Evolutionary conservation across 2,797 vertebrate genomes (phyloP).

Genomic region (Siniperca scherzeri): DNA sequence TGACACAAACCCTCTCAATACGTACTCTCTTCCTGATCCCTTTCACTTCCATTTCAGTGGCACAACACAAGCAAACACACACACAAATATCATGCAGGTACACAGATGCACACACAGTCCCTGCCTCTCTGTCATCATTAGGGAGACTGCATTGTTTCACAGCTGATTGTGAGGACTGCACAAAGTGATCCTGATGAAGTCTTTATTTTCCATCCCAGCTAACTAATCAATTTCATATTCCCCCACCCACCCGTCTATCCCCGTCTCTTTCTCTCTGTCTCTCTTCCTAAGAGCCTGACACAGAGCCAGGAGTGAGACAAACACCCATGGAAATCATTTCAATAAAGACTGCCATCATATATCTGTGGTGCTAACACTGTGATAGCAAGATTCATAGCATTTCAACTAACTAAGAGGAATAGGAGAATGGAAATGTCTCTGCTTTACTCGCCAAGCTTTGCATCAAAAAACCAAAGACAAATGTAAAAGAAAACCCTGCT

Average conservation of each 20-base stretch:
- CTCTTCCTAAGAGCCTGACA: conserved; percentile 73
- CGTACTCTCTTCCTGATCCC: conserved; percentile 12
- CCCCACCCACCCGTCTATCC: conserved; percentile 43
- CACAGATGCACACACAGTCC: conserved; percentile 41
- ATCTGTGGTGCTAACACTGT: conserved; percentile 66
- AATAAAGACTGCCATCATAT: conserved; percentile 75
- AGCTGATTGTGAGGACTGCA: conserved; percentile 80
- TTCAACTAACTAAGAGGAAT: conserved; percentile 76
- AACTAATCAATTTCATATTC: conserved; percentile 83
- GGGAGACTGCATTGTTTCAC: conserved; percentile 71
- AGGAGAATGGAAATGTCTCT: conserved; percentile 56
- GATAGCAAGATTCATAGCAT: conserved; percentile 71
- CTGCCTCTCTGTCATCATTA: conserved; percentile 73
- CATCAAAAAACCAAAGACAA: conserved; percentile 26
- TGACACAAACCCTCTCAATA: conserved; percentile 31
- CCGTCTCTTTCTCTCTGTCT: conserved; percentile 56
- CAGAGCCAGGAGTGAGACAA: conserved; percentile 77
- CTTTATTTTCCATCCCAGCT: conserved; percentile 81
- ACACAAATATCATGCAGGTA: conserved; percentile 51
- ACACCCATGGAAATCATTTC: conserved; percentile 81
- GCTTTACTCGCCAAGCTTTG: conserved; percentile 53
- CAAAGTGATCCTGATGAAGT: conserved; percentile 82
- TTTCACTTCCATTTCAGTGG: conserved; percentile 38
- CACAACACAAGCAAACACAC: conserved; percentile 35
- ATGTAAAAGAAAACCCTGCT: conserved; percentile 38